Percentiles rank a stretch among this genome's conserved stretches.
Evolutionary conservation across 2,797 vertebrate species (phyloP).

Genomic region (Betta splendens): DNA sequence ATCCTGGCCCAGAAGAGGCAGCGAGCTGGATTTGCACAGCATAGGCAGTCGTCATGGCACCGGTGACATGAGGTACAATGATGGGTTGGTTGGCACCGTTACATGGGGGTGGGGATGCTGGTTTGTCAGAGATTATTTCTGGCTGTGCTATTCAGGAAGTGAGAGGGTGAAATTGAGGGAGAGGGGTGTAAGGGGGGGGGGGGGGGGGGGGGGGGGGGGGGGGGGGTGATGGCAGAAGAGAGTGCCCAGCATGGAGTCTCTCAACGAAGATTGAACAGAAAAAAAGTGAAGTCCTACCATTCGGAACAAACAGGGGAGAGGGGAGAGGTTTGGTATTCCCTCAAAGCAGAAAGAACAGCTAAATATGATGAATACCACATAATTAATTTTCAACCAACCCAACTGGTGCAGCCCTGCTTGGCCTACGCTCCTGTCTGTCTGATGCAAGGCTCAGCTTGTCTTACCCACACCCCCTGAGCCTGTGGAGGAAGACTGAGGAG

Average conservation of each 20-base stretch:
- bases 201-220: background rate
- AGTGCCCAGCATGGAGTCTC: constrained; percentile 24
- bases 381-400: background rate
- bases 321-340: constrained; percentile 6
- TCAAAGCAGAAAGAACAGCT: background rate
- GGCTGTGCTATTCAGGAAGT: constrained; percentile 59
- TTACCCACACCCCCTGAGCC: constrained; percentile 36
- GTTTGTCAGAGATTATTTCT: constrained; percentile 64
- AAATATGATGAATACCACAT: background rate
- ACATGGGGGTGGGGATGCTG: constrained; percentile 39
- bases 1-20: constrained; percentile 28
- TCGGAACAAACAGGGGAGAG: constrained; percentile 24
- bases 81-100: constrained; percentile 54
- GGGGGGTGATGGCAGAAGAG: constrained; percentile 21
- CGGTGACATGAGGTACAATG: constrained; percentile 62
- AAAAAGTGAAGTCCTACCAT: constrained; percentile 3
- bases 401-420: background rate
- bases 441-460: constrained; percentile 28
- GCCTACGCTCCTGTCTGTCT: constrained; percentile 5
- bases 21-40: constrained; percentile 34
- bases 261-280: constrained; percentile 4
- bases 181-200: constrained; percentile 15
- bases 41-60: constrained; percentile 70
- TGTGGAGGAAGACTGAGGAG: background rate
- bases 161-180: constrained; percentile 26